A percentile compares a stretch with the other conserved stretches of the same genome.
Conservation (phyloP, 2,888 invertebrate genomes). For the Xanthostigma xanthostigma region DNA sequence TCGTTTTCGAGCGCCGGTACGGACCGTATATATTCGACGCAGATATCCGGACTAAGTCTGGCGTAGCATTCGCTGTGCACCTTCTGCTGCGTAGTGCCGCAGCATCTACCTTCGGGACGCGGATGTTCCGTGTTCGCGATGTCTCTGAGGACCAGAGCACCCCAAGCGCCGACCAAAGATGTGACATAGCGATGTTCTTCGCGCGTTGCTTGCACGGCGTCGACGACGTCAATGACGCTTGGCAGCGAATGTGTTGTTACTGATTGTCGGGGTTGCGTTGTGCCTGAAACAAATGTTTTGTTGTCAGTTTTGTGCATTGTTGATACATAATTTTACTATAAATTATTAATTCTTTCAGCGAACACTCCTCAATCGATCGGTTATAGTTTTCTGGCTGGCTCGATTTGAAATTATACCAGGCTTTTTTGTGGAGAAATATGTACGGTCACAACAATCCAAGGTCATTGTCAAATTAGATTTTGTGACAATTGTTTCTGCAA, state of each 20-base stretch:
- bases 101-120: constrained; percentile 29
- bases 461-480: too few species aligned
- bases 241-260: constrained; percentile 43
- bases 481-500: too few species aligned
- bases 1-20: constrained; percentile 49
- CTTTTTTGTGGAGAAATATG: too few species aligned
- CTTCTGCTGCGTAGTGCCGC: constrained; percentile 23
- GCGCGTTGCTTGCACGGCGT: constrained; percentile 38
- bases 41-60: constrained; percentile 28
- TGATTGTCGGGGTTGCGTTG: constrained; percentile 34
- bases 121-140: constrained; percentile 50
- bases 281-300: constrained; percentile 22
- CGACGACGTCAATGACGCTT: constrained; percentile 40
- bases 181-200: constrained; percentile 58
- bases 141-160: constrained; percentile 58
- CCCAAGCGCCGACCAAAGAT: constrained; percentile 66
- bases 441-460: too few species aligned
- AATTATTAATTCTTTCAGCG: not conserved
- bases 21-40: constrained; percentile 54
- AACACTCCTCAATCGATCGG: not conserved
- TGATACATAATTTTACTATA: too few species aligned
- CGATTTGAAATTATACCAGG: too few species aligned
- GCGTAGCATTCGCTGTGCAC: constrained; percentile 41
- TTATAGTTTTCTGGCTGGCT: too few species aligned
- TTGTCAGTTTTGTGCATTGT: not conserved